Evolutionary conservation across 2,797 vertebrate genomes (phyloP).

Genomic region (Neopelma chrysocephalum): DNA sequence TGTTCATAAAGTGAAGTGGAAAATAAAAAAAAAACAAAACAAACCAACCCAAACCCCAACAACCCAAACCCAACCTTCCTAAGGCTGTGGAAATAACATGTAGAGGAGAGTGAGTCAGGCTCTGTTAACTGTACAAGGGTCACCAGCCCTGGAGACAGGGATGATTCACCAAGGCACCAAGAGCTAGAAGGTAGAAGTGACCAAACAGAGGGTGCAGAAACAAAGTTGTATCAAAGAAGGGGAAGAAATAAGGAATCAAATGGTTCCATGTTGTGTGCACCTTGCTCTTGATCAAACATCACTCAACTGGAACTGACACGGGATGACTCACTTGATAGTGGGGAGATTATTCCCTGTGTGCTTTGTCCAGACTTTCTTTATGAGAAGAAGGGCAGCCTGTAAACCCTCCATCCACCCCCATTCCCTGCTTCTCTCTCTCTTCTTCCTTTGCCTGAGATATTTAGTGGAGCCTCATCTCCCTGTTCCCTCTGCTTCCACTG

Average conservation of each 20-base stretch:
- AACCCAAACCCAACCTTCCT: constrained; percentile 8
- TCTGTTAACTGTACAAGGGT: neutral
- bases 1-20: constrained; percentile 3
- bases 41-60: neutral
- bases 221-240: neutral
- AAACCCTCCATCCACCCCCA: neutral
- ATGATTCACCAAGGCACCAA: constrained; percentile 53
- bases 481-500: neutral
- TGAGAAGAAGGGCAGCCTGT: neutral
- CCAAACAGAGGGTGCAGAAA: neutral
- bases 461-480: neutral
- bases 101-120: constrained; percentile 66
- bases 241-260: neutral
- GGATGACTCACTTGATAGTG: neutral
- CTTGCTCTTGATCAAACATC: neutral
- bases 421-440: neutral
- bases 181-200: constrained; percentile 4
- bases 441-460: neutral
- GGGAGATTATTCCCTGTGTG: neutral
- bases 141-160: constrained; percentile 9
- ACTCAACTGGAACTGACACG: neutral
- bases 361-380: neutral
- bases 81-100: constrained; percentile 41
- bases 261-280: neutral
- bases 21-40: neutral